These are phyloP conservation scores for Catharus minimus DNA, from an alignment of 2,113 vertebrate genomes.

Conservation along the genomic window DNA sequence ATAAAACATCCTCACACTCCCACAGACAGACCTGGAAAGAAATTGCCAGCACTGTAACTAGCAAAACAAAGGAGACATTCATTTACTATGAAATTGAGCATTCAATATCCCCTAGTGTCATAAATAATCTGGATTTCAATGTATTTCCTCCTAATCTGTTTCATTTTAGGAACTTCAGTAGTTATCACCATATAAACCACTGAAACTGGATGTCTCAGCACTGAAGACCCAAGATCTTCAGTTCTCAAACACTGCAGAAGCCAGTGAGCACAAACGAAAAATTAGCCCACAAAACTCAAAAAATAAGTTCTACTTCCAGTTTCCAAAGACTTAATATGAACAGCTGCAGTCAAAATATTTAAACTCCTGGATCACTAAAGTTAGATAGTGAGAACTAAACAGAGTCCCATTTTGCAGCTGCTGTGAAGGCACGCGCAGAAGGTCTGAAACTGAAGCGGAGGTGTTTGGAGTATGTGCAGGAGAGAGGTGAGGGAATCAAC, in stretches of 20 bases:
- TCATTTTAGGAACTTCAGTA: neutral
- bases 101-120: neutral
- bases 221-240: neutral
- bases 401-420: neutral
- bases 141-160: neutral
- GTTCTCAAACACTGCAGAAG: neutral
- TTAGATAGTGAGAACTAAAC: neutral
- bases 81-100: neutral
- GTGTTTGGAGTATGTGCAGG: rapidly evolving
- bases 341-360: neutral
- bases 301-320: neutral
- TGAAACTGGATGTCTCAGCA: neutral
- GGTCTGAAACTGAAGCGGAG: neutral
- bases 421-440: neutral
- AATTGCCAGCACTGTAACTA: neutral
- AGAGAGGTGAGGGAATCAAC: neutral
- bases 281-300: neutral
- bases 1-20: neutral
- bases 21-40: neutral
- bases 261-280: neutral
- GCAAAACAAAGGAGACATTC: neutral
- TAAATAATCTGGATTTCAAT: neutral
- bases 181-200: neutral
- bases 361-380: neutral
- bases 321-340: neutral